Evolutionary conservation across 2,888 invertebrate genomes (phyloP), one percentile per base, ranked within the genome.

Genomic region (Odontomyia ornata): DNA sequence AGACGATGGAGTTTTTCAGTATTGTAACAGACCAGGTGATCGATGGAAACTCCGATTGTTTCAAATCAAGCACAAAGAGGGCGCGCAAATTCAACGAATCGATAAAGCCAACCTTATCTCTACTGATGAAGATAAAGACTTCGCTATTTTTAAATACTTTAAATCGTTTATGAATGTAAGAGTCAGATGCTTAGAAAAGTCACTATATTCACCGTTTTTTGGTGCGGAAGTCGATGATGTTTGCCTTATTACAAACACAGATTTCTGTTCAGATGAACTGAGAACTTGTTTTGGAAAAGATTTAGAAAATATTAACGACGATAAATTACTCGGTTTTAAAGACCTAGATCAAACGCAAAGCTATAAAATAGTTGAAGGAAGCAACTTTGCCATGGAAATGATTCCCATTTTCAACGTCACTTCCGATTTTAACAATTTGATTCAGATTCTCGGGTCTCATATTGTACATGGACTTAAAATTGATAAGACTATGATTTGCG

Each of bases 1-100:
- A 15, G 76, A 76, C 64, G 76, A 76, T 30, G 65, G 65, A 1
- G 52, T 62, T 13, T 65, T 76, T 2, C 52, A 52, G 18, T 65
- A 47, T 30, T 23, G 25, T 15, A 1, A 5, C 28, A 28, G 52
- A 7, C 13, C 9, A 5, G 21, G 18, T 18, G 52, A 30, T 1
- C 3, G 3, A 1, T 76, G 30, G 52, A 76, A 36, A 15, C n/a
- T 28, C 18, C 76, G 76, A 11, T n/a, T 76, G 13, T 15, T 65
- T 30, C 76, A 76, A 46, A 64, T 28, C 0, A 76, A 76, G 52
- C 65, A 76, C 23, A 47, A 28, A 25, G 62, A 46, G 18, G 64
- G 75, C 5, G n/a, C 25, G 4, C 15, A 1, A 4, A 9, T 43
- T 15, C 11, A 23, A 30, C 18, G n/a, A 15, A 64, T 64, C 4